A percentile compares a stretch with the other conserved stretches of the same genome.
Conservation (phyloP, 2,797 vertebrate species). For the Lacerta viridis region DNA sequence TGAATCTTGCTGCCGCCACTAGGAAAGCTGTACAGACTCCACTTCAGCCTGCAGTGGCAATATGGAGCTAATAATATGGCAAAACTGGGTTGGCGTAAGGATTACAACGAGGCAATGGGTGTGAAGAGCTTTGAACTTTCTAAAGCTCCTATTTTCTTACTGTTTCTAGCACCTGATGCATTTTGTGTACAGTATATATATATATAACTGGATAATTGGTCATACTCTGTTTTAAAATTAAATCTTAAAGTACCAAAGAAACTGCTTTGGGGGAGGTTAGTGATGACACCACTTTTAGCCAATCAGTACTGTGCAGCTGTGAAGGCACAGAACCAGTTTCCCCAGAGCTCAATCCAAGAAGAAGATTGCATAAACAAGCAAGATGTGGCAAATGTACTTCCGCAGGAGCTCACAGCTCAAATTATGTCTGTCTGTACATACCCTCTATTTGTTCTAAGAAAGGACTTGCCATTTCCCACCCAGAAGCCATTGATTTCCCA, state of each 20-base stretch:
- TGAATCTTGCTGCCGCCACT: neutral
- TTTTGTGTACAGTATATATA: neutral
- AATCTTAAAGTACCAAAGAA: neutral
- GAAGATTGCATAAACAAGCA: neutral
- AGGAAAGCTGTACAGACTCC: neutral
- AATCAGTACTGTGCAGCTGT: neutral
- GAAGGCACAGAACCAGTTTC: neutral
- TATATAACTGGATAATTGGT: neutral
- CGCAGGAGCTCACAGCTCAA: neutral
- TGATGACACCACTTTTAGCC: neutral
- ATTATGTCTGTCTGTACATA: neutral
- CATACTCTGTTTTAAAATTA: neutral
- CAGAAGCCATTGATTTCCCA: constrained; percentile 45
- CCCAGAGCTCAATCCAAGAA: neutral
- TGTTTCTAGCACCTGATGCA: neutral
- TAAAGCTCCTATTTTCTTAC: neutral
- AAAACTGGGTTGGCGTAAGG: neutral
- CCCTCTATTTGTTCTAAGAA: constrained; percentile 47
- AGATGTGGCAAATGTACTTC: neutral
- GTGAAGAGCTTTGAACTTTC: neutral
- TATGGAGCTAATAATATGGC: neutral
- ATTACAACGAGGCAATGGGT: neutral
- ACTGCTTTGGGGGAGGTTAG: neutral
- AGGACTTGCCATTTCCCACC: constrained; percentile 51
- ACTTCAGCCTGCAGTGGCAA: neutral